phyloP scores from a whole-genome alignment of 2,888 invertebrate genomes.

The Chrysina gloriosa region DNA sequence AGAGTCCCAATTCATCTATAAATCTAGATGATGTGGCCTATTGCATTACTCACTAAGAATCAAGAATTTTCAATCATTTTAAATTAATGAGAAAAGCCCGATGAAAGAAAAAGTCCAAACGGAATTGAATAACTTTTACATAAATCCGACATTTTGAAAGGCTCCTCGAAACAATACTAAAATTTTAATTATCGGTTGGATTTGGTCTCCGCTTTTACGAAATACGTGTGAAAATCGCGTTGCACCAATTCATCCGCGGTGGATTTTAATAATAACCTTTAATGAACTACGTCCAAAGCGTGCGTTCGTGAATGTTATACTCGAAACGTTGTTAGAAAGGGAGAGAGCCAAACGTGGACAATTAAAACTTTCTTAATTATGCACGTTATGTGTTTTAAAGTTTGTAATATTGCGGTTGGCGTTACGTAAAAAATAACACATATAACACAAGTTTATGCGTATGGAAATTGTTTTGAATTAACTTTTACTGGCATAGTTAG shows the following conservation, averaged over 20 bases:
- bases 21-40: no score
- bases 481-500: not conserved
- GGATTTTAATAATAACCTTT: not conserved
- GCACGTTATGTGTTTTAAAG: not conserved
- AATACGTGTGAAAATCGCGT: slow-evolving; percentile 14
- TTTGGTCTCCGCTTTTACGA: not conserved
- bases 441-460: not conserved
- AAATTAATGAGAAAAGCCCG: no score
- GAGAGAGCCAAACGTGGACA: no score
- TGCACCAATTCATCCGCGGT: slow-evolving; percentile 9
- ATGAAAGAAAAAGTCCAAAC: not conserved
- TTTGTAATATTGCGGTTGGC: no score
- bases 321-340: no score
- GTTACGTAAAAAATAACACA: not conserved
- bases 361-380: not conserved
- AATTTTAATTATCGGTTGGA: no score
- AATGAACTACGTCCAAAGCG: no score
- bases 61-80: no score
- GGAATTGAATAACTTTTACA: not conserved
- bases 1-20: no score
- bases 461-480: not conserved
- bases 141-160: slow-evolving; percentile 4
- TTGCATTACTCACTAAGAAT: no score
- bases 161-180: no score
- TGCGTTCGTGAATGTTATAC: no score